Evolutionary conservation across 2,797 vertebrate species (phyloP).

Genomic region (Buceros bicornis): DNA sequence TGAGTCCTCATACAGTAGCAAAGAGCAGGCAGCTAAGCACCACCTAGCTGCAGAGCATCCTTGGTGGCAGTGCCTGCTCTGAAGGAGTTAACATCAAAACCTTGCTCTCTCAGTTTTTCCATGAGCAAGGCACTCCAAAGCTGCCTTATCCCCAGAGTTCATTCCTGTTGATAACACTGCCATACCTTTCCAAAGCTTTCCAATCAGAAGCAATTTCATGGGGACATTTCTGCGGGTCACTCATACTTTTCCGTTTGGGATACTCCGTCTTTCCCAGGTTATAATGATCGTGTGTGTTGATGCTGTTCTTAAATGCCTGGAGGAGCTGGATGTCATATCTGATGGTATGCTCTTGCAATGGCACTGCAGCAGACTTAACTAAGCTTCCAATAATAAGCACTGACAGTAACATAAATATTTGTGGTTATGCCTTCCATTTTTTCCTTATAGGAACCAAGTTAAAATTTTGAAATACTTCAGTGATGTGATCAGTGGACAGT

Average conservation of each 20-base stretch:
- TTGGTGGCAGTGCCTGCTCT: not conserved
- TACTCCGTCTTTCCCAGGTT: not conserved
- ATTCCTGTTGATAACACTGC: not conserved
- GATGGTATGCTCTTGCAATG: constrained; percentile 36
- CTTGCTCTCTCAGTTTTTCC: not conserved
- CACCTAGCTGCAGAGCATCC: not conserved
- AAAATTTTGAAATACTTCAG: constrained; percentile 79
- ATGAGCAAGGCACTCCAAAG: not conserved
- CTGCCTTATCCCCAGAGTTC: not conserved
- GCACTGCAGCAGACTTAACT: constrained; percentile 50
- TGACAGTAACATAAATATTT: constrained; percentile 82
- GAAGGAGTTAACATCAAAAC: constrained; percentile 37
- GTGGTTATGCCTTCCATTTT: constrained; percentile 79
- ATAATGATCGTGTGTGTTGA: not conserved
- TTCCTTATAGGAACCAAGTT: constrained; percentile 82
- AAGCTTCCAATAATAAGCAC: constrained; percentile 80
- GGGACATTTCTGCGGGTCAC: not conserved
- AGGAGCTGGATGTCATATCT: constrained; percentile 26
- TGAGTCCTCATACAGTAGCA: not conserved
- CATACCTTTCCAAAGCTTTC: not conserved
- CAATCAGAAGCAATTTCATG: not conserved
- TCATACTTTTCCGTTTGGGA: not conserved
- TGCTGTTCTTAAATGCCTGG: not conserved
- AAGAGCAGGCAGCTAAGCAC: not conserved
- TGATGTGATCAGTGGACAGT: constrained; percentile 82